Evolutionary conservation across 1,140 invertebrate species (phyloP).

Genomic region (Aculops lycopersici): DNA sequence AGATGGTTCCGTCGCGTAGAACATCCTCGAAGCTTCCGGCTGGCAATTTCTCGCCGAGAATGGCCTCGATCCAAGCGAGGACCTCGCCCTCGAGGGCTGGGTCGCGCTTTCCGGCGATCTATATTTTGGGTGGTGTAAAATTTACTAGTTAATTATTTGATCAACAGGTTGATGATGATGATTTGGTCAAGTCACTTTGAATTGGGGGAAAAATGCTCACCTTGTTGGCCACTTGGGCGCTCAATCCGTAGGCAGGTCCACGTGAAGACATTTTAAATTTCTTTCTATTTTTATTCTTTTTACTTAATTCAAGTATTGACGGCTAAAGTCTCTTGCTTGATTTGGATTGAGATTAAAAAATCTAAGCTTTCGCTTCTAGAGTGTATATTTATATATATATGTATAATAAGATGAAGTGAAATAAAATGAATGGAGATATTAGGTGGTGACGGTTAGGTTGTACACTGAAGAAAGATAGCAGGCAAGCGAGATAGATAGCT

Average conservation of each 20-base stretch:
- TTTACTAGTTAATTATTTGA: neutral
- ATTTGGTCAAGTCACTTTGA: neutral
- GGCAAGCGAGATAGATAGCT: too few relatives aligned
- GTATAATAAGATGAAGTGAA: too few relatives aligned
- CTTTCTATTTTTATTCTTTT: constrained; percentile 1
- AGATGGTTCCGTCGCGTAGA: constrained; percentile 53
- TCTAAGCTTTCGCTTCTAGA: too few relatives aligned
- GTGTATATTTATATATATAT: too few relatives aligned
- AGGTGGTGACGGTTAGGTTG: too few relatives aligned
- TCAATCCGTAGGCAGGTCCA: constrained; percentile 13
- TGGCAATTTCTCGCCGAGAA: constrained; percentile 52
- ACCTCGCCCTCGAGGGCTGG: constrained; percentile 52
- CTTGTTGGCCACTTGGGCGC: constrained; percentile 14
- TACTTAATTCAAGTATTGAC: too few relatives aligned
- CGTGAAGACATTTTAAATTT: constrained; percentile 12
- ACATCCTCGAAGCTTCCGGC: constrained; percentile 47
- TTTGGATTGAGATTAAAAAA: too few relatives aligned
- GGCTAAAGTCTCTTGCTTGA: too few relatives aligned
- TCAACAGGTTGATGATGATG: neutral
- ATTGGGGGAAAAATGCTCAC: constrained; percentile 7
- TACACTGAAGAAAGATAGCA: too few relatives aligned
- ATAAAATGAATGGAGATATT: too few relatives aligned
- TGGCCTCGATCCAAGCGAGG: constrained; percentile 58
- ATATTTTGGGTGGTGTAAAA: constrained; percentile 5
- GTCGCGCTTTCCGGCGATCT: constrained; percentile 63